Evolutionary conservation across 2,113 vertebrate genomes (phyloP).

Genomic region (Cairina moschata): DNA sequence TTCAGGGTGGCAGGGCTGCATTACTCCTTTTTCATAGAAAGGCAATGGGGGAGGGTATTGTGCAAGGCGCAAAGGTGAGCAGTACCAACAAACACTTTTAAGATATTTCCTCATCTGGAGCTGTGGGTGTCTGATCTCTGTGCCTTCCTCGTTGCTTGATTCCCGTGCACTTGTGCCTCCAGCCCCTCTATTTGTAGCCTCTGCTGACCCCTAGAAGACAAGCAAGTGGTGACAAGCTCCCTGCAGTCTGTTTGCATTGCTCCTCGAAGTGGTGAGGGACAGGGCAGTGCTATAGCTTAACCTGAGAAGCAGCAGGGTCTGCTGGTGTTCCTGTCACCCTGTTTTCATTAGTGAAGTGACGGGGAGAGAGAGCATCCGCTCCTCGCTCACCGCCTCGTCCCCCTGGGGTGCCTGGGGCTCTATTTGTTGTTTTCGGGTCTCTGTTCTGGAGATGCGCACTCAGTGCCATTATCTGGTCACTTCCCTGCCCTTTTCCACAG

Average conservation of each 20-base stretch:
- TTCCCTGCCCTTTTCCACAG: background rate
- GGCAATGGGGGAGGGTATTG: background rate
- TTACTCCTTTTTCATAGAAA: background rate
- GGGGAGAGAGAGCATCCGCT: background rate
- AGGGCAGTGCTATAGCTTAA: background rate
- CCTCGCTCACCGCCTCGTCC: fast-evolving
- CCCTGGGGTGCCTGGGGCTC: background rate
- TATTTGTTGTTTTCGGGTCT: background rate
- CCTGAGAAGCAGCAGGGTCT: background rate
- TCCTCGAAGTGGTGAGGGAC: background rate
- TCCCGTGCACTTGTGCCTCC: background rate
- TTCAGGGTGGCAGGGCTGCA: background rate
- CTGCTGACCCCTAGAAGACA: background rate
- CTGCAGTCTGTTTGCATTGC: background rate
- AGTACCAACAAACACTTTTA: background rate
- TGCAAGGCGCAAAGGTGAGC: background rate
- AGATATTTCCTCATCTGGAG: background rate
- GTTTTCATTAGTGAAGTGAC: background rate
- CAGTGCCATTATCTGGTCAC: background rate
- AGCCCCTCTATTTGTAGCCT: background rate
- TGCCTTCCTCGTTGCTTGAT: background rate
- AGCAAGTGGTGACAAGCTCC: background rate
- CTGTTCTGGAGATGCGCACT: background rate
- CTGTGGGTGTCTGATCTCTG: background rate
- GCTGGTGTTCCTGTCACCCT: background rate